Evolutionary conservation across 2,888 invertebrate genomes (phyloP).

Genomic region (Microctonus hyperodae): DNA sequence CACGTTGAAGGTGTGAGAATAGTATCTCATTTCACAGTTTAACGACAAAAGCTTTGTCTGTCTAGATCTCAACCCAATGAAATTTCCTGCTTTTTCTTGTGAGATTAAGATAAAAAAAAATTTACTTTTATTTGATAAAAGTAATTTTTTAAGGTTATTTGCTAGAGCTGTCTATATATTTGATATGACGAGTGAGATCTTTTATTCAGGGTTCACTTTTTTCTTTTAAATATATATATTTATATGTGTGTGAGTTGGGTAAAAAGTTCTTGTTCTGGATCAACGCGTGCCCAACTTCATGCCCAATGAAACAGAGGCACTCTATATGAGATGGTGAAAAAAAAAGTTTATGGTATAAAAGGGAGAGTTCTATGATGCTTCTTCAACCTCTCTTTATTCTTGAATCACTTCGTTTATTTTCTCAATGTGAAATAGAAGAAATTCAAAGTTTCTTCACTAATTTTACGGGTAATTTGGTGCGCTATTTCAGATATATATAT

Average conservation of each 20-base stretch:
- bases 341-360: constrained; percentile 6
- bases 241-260: constrained; percentile 28
- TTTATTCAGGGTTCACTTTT: constrained; percentile 23
- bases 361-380: constrained; percentile 8
- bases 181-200: neutral
- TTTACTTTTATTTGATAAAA: neutral
- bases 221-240: too few relatives aligned
- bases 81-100: neutral
- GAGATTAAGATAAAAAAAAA: neutral
- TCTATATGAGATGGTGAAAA: neutral
- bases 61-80: neutral
- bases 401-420: constrained; percentile 36
- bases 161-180: neutral
- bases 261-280: constrained; percentile 41
- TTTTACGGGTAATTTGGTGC: constrained; percentile 47
- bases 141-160: neutral
- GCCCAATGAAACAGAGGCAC: constrained; percentile 43
- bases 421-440: constrained; percentile 38
- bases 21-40: constrained; percentile 22
- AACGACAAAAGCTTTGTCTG: constrained; percentile 12
- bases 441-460: constrained; percentile 46
- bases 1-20: constrained; percentile 1
- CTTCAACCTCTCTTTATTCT: constrained; percentile 19
- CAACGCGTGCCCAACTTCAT: constrained; percentile 43
- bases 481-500: constrained; percentile 34